phyloP scores from a whole-genome alignment of 2,888 invertebrate species.

The Nomada flava region DNA sequence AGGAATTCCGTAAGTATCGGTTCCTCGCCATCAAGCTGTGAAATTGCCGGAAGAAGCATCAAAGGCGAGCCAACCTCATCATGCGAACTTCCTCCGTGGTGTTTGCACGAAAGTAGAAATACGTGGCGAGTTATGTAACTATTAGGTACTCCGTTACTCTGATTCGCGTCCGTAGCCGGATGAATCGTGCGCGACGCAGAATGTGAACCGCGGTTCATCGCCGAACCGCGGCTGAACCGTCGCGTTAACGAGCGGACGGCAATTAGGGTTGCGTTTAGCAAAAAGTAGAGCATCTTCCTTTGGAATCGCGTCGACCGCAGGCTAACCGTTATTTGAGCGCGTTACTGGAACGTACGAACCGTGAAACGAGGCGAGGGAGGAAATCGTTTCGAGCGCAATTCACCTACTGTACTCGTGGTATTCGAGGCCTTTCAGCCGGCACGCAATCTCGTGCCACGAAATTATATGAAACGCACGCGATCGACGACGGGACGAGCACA shows the following conservation, averaged over 20 bases:
- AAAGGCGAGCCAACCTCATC: constrained; percentile 36
- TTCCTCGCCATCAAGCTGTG: constrained; percentile 62
- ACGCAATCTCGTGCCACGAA: constrained; percentile 38
- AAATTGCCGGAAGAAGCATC: constrained; percentile 68
- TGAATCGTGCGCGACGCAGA: background rate
- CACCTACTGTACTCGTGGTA: constrained; percentile 33
- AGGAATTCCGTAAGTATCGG: constrained; percentile 62
- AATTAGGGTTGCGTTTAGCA: constrained; percentile 58
- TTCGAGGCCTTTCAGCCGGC: constrained; percentile 46
- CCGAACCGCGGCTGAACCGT: background rate
- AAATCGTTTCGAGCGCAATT: constrained; percentile 69
- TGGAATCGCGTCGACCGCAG: constrained; percentile 43
- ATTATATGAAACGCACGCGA: constrained; percentile 5
- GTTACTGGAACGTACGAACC: constrained; percentile 66
- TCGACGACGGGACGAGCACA: background rate
- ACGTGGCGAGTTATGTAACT: too few relatives aligned
- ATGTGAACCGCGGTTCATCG: constrained; percentile 15
- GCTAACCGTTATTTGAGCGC: constrained; percentile 68
- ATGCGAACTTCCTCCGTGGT: background rate
- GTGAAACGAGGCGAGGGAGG: constrained; percentile 71
- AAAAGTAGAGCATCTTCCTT: constrained; percentile 66
- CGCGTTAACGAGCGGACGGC: constrained; percentile 29
- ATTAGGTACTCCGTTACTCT: too few relatives aligned
- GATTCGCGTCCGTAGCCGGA: too few relatives aligned
- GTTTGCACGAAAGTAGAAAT: background rate